A percentile compares a stretch with the other conserved stretches of the same genome.
These are phyloP conservation scores for Sipunculus nudus DNA, from an alignment of 2,888 invertebrate genomes.

Conservation along the genomic window DNA sequence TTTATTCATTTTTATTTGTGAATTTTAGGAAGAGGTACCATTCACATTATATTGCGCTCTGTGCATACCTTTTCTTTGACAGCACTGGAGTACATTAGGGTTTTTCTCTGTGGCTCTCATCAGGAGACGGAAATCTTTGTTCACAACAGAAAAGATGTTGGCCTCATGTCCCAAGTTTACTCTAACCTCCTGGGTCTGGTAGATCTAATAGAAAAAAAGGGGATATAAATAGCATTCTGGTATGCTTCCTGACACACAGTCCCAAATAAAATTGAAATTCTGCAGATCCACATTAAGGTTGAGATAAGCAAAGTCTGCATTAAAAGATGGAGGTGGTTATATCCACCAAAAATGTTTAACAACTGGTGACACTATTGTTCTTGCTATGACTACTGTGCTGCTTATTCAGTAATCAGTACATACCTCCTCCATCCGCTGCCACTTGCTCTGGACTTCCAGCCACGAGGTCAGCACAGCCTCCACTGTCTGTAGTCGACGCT, in stretches of 20 bases:
- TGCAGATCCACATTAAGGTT: too few species aligned
- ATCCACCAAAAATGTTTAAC: too few species aligned
- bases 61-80: slow-evolving; percentile 64
- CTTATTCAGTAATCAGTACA: too few species aligned
- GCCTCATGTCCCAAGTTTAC: slow-evolving; percentile 58
- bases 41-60: too few species aligned
- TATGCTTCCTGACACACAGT: neutral
- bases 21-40: too few species aligned
- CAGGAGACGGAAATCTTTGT: slow-evolving; percentile 61
- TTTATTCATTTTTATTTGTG: too few species aligned
- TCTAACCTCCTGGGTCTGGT: slow-evolving; percentile 55
- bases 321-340: too few species aligned
- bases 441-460: slow-evolving; percentile 65
- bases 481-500: slow-evolving; percentile 63
- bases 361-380: too few species aligned
- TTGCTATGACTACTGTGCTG: too few species aligned
- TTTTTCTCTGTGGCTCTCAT: slow-evolving; percentile 66
- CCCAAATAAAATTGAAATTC: too few species aligned
- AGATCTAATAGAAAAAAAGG: slow-evolving; percentile 47
- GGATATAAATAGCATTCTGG: neutral
- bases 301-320: too few species aligned
- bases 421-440: slow-evolving; percentile 65
- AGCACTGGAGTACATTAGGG: slow-evolving; percentile 65
- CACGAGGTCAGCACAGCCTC: slow-evolving; percentile 64
- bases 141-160: slow-evolving; percentile 56